Evolutionary conservation across 2,888 invertebrate species (phyloP), one percentile per base, ranked within the genome.

Genomic region (Amiota minor): DNA sequence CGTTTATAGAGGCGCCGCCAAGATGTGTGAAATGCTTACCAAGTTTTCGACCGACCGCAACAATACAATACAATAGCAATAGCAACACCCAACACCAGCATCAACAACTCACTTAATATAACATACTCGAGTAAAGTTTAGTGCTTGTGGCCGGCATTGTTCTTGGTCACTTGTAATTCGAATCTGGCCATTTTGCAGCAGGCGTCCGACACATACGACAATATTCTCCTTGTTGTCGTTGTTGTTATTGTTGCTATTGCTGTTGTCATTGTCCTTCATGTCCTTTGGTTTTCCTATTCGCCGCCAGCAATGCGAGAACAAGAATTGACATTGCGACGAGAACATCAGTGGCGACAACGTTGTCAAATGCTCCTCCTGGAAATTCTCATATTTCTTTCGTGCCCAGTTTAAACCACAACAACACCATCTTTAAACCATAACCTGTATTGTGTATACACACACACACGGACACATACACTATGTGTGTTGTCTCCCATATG

Each of bases 301-400:
- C 6, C 35, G 35, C 6, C 35, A 35, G 35, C 35, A 35, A 35
- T 35, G 35, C 6, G 35, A 35, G 35, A 35, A 35, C 35, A 35
- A 35, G 35, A 75, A 50, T 76, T 45, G 64, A 35, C 64, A 64
- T 45, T 45, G n/a, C 67, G 12, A 68, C 8, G 9, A 18, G 49
- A 53, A 53, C 23, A 35, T 75, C 79, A 76, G 73, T 78, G 79
- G 74, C 61, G 67, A 59, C 72, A 71, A 53, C 45, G 12, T 20
- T 35, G 18, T 35, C 35, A 69, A 55, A 14, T n/a, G 49, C 72
- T 59, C 46, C 47, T 55, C 56, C 47, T 50, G 75, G 56, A 70
- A 71, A 72, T 70, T 72, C 79, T 82, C 84, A 83, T 81, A 80
- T 82, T 83, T 83, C 82, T 75, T 73, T 70, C 65, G 61, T 76